A percentile compares a stretch with the other conserved stretches of the same genome.
phyloP scores from a whole-genome alignment of 1,140 invertebrate species.

The Aphelenchoides besseyi region DNA sequence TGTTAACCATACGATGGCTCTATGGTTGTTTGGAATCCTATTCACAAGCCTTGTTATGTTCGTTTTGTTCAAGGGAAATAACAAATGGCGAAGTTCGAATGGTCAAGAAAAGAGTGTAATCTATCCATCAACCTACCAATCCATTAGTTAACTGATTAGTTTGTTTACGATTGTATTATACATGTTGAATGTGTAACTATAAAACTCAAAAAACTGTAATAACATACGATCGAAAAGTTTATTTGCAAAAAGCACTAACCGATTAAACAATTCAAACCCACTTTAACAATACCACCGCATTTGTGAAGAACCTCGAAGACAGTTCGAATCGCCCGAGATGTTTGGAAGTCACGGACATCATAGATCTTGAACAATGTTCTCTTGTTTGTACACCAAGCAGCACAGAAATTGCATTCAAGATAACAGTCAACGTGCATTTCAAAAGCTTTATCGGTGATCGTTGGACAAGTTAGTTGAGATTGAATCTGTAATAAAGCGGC shows the following conservation, averaged over 20 bases:
- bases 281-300: background rate
- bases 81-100: too few species aligned
- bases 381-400: background rate
- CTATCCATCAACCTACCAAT: background rate
- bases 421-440: background rate
- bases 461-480: background rate
- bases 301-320: background rate
- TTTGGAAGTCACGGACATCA: background rate
- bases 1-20: too few species aligned
- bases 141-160: background rate
- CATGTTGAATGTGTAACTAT: too few species aligned
- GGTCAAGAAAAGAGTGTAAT: background rate
- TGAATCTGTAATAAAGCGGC: background rate
- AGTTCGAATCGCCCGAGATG: background rate
- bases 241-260: slow-evolving; percentile 3
- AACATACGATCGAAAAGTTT: background rate
- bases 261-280: background rate
- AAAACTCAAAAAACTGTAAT: background rate
- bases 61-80: too few species aligned
- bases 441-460: background rate
- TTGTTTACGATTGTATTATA: too few species aligned
- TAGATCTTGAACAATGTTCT: background rate
- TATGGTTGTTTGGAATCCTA: too few species aligned
- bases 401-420: background rate
- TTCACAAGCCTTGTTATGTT: too few species aligned